phyloP scores from a whole-genome alignment of 2,797 vertebrate genomes.

The Enteromius treurensis region DNA sequence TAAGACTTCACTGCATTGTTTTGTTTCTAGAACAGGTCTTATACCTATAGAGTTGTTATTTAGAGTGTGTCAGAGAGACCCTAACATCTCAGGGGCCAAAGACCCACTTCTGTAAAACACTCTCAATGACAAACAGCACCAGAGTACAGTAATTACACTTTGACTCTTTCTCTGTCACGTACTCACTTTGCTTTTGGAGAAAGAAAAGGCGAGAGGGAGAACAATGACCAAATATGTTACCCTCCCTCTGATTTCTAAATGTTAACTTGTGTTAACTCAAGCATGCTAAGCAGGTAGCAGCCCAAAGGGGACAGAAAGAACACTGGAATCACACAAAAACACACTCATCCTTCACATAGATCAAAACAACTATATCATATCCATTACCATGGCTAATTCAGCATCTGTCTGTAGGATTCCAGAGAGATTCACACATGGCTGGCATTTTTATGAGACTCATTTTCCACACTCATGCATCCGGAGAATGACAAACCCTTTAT shows the following conservation, averaged over 20 bases:
- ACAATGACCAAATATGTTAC: slow-evolving; percentile 9
- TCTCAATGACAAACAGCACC: slow-evolving; percentile 15
- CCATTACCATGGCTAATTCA: not conserved
- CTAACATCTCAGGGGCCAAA: slow-evolving; percentile 14
- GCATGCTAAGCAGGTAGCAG: slow-evolving; percentile 12
- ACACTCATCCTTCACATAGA: not conserved
- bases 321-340: slow-evolving; percentile 11
- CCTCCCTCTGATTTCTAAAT: slow-evolving; percentile 6
- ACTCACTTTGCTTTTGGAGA: slow-evolving; percentile 8
- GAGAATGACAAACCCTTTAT: slow-evolving; percentile 24
- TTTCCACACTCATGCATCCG: slow-evolving; percentile 23
- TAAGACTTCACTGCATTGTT: not conserved
- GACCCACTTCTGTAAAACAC: not conserved
- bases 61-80: slow-evolving; percentile 5
- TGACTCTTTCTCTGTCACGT: not conserved
- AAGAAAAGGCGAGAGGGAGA: slow-evolving; percentile 18
- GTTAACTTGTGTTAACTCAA: slow-evolving; percentile 28
- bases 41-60: slow-evolving; percentile 1
- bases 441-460: slow-evolving; percentile 36
- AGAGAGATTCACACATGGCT: slow-evolving; percentile 33
- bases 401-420: slow-evolving; percentile 8
- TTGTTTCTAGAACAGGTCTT: not conserved
- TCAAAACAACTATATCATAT: not conserved
- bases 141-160: slow-evolving; percentile 18
- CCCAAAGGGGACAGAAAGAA: not conserved